Conservation (phyloP, 2,888 invertebrate genomes). For the Uloborus plumipes region DNA sequence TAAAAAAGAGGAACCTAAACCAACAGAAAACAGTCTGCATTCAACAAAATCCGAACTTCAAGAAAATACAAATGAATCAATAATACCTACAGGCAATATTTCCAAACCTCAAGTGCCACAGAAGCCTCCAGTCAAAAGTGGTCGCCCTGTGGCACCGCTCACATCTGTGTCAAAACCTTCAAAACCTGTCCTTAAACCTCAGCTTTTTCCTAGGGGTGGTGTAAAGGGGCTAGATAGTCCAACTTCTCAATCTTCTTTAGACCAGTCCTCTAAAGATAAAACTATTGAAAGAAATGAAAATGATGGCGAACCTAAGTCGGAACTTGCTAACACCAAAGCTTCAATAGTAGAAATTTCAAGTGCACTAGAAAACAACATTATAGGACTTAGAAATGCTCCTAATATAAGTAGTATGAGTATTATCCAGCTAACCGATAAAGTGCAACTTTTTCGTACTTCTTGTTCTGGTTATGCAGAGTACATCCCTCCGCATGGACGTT, state of each 20-base stretch:
- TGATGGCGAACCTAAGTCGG: constrained; percentile 47
- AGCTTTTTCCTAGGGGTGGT: constrained; percentile 57
- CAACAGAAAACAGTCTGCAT: constrained; percentile 9
- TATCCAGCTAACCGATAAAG: constrained; percentile 84
- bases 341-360: constrained; percentile 68
- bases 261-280: constrained; percentile 35
- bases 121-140: constrained; percentile 61
- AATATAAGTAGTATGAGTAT: constrained; percentile 76
- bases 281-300: constrained; percentile 45
- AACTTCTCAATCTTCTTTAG: constrained; percentile 38
- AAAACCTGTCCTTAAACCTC: constrained; percentile 62
- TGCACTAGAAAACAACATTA: constrained; percentile 67
- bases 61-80: constrained; percentile 33
- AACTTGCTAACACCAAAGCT: constrained; percentile 65
- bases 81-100: constrained; percentile 20
- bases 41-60: constrained; percentile 34
- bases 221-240: constrained; percentile 54
- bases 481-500: constrained; percentile 88
- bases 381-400: constrained; percentile 66
- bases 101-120: constrained; percentile 61
- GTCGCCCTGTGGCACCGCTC: constrained; percentile 44
- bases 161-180: constrained; percentile 43
- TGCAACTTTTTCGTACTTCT: constrained; percentile 83
- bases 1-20: constrained; percentile 38
- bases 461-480: constrained; percentile 87